Evolutionary conservation across 92 coral and sea anemone genomes (phyloP), one percentile per base, ranked within the genome.

Genomic region (Zoanthus solanderi): DNA sequence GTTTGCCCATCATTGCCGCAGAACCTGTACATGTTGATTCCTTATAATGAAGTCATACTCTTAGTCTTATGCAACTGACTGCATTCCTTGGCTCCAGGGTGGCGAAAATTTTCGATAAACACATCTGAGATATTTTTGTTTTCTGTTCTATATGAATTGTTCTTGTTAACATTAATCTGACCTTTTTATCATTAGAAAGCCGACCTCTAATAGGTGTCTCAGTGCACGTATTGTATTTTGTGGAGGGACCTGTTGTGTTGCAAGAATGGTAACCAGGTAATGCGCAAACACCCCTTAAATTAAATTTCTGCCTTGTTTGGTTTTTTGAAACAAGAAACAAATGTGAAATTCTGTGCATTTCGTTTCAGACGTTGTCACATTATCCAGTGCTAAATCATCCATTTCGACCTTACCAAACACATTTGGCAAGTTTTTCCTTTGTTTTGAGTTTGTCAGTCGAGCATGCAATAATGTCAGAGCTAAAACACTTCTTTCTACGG

Each of bases 51-150:
- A 65, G 66, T 15, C 47, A 48, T 57, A 52, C 61, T 46, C 61
- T 46, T 58, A 66, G 23, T 23, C 23, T 23, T 23, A 23, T 23
- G 23, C 23, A 23, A 61, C 56, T 46, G 42, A 45, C 45, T 29
- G 85, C 75, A 67, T 81, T 81, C 85, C 63, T 81, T 60, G 47
- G 4, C 85, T 30, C 53, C 75, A 67, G 85, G 85, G 85, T 75
- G 45, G 44, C 30, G 7, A 66, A 34, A 67, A 10, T 81, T 69
- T 66, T 81, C 48, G 29, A 23, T 46, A 16, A 47, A 81, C 74
- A 10, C 85, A 42, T 28, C 29, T 63, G 85, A 66, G 42, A 65
- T 68, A 54, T 45, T 63, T 80, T 81, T 65, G 85, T 81, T 48
- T 47, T 66, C 29, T 7, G 46, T 14, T 48, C 6, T 45, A 58